Conservation (phyloP, 2,113 vertebrate species). For the Polypterus bichir region DNA sequence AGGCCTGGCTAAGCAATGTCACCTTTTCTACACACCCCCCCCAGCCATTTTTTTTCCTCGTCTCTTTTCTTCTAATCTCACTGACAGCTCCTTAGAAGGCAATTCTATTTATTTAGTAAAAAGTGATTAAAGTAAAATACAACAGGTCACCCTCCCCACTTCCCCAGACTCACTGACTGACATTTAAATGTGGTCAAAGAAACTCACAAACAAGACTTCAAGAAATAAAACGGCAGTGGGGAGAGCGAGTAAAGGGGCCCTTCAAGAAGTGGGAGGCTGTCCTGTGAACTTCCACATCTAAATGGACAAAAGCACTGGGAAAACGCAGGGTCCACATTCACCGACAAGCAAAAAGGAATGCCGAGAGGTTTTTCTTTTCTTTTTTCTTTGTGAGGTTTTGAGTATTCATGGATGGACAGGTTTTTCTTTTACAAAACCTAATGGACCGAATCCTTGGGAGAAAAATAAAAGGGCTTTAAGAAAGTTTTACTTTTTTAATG, state of each 20-base stretch:
- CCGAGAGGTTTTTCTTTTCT: no score
- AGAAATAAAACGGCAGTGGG: not conserved
- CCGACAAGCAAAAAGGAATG: no score
- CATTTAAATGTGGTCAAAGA: conserved; percentile 14
- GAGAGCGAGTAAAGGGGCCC: no score
- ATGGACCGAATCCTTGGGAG: no score
- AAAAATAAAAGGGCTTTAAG: no score
- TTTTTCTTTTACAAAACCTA: no score
- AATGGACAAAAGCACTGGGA: not conserved
- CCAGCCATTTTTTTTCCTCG: not conserved
- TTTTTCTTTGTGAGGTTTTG: no score
- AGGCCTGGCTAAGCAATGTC: conserved; percentile 9
- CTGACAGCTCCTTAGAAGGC: conserved; percentile 16
- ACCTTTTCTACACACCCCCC: conserved; percentile 1
- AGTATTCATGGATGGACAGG: no score
- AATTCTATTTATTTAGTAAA: conserved; percentile 23
- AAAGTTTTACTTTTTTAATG: no score
- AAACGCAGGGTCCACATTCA: conserved; percentile 7
- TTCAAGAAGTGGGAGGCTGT: not conserved
- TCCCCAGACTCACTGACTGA: conserved; percentile 13
- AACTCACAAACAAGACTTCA: conserved; percentile 6
- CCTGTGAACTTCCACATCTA: not conserved
- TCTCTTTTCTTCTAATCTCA: conserved; percentile 12
- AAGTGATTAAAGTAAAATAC: conserved; percentile 23
- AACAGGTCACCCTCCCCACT: conserved; percentile 9